Percentiles rank a stretch among this genome's conserved stretches.
phyloP scores from a whole-genome alignment of 2,113 vertebrate species.

The Syngnathus typhle region DNA sequence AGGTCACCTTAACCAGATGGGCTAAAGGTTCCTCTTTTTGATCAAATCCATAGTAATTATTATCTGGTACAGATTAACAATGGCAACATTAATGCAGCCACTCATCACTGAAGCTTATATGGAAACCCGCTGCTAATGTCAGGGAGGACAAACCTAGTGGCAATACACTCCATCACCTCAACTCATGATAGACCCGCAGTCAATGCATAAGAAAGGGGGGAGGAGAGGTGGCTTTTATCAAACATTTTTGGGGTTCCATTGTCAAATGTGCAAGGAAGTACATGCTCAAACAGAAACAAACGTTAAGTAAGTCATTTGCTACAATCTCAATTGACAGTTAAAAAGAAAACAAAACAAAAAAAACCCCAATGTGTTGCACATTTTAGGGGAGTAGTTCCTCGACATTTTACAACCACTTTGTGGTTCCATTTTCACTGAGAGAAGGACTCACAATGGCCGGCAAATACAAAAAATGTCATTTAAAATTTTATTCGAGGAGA shows the following conservation, averaged over 20 bases:
- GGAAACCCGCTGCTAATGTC: neutral
- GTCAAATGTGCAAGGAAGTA: neutral
- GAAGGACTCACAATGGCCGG: neutral
- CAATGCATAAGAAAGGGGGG: neutral
- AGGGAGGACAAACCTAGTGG: neutral
- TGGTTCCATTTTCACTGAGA: conserved; percentile 1
- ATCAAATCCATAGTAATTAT: neutral
- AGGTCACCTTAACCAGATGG: neutral
- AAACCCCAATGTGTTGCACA: neutral
- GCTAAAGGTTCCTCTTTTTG: neutral
- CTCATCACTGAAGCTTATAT: neutral
- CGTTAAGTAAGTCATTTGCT: neutral
- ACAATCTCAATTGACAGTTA: neutral
- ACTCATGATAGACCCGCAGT: neutral
- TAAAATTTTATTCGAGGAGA: conserved; percentile 3
- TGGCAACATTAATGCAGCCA: neutral
- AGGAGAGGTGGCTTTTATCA: neutral
- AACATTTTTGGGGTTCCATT: neutral
- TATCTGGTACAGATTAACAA: neutral
- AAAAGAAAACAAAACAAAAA: neutral
- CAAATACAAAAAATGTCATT: conserved; percentile 1
- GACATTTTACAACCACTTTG: neutral
- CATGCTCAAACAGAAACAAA: neutral
- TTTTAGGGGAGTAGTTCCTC: neutral
- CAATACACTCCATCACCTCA: neutral